Evolutionary conservation across 2,113 vertebrate species (phyloP).

Genomic region (Silurus meridionalis): DNA sequence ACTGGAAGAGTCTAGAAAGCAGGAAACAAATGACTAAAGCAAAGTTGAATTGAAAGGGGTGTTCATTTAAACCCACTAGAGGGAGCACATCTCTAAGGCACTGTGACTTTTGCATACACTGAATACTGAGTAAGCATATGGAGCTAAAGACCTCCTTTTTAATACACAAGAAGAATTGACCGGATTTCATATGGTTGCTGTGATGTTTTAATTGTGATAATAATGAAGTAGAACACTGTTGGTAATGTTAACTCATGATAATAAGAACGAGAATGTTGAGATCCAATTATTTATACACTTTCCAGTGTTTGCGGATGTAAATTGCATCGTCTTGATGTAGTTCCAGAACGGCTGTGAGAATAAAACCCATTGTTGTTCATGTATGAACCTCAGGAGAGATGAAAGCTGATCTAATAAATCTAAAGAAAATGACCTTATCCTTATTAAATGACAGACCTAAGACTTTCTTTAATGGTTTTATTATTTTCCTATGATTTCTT

Average conservation of each 20-base stretch:
- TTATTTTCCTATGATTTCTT: neutral
- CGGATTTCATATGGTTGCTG: neutral
- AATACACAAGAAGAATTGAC: neutral
- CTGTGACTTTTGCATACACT: neutral
- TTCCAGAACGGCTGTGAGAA: constrained; percentile 25
- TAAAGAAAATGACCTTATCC: neutral
- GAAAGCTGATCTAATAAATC: neutral
- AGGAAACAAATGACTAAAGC: constrained; percentile 1
- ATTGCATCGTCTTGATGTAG: neutral
- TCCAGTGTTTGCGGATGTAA: neutral
- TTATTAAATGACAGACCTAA: neutral
- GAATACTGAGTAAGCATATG: neutral
- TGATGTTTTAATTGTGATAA: neutral
- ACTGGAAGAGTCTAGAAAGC: neutral
- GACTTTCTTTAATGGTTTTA: neutral
- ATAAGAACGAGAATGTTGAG: neutral
- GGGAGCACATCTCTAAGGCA: constrained; percentile 63
- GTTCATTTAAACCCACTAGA: constrained; percentile 62
- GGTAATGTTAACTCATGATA: neutral
- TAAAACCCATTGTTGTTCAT: neutral
- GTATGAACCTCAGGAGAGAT: neutral
- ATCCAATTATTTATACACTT: neutral
- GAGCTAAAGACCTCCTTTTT: neutral
- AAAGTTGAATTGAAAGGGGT: constrained; percentile 11
- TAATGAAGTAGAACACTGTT: neutral